phyloP scores from a whole-genome alignment of 2,113 vertebrate species.

The Odocoileus hemionus region DNA sequence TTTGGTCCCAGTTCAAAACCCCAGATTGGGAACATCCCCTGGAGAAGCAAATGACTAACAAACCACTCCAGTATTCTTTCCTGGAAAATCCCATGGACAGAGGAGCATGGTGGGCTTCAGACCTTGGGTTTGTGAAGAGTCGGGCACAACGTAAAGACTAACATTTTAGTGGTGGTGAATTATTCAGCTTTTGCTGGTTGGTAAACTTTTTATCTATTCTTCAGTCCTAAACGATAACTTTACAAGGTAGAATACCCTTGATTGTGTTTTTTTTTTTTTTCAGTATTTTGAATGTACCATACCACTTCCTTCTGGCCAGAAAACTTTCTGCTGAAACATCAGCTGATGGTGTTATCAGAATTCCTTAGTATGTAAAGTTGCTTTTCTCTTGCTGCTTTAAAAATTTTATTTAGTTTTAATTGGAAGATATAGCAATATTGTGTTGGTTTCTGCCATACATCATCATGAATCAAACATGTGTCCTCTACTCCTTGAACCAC shows the following conservation, averaged over 20 bases:
- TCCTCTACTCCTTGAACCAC: background rate
- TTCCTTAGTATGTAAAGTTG: background rate
- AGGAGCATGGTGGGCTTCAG: background rate
- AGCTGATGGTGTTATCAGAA: background rate
- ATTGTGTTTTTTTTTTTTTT: background rate
- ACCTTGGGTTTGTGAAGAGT: background rate
- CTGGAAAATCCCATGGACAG: background rate
- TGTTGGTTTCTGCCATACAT: background rate
- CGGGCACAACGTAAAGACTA: background rate
- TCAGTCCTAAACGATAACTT: background rate
- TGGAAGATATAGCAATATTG: background rate
- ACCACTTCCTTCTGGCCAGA: background rate
- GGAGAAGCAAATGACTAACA: background rate
- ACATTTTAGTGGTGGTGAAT: background rate
- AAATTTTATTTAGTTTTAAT: background rate
- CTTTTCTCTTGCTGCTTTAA: background rate
- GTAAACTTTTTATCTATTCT: background rate
- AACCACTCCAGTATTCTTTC: background rate
- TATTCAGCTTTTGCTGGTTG: background rate
- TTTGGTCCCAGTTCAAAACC: accelerated
- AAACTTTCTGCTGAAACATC: background rate
- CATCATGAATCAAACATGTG: background rate
- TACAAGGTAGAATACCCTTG: background rate
- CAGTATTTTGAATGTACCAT: background rate
- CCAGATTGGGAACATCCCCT: background rate